A percentile compares a stretch with the other conserved stretches of the same genome.
Conservation (phyloP, 2,797 vertebrate genomes). For the Acanthornis magna region DNA sequence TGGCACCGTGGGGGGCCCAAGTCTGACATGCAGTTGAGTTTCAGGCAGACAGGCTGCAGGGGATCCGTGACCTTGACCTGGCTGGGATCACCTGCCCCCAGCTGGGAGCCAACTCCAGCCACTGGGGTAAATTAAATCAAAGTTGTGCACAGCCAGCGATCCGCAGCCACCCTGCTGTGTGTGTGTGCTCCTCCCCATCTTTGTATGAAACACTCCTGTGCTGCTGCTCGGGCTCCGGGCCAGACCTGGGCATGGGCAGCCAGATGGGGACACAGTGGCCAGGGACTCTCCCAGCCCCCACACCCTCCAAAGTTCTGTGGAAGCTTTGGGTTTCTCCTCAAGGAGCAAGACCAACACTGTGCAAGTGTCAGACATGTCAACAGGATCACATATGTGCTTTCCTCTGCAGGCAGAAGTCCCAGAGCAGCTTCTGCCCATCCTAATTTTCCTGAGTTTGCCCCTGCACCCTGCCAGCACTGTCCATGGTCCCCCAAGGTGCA, state of each 20-base stretch:
- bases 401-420: not conserved
- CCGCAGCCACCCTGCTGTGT: not conserved
- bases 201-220: not conserved
- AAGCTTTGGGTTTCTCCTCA: not conserved
- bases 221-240: rapidly evolving
- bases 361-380: not conserved
- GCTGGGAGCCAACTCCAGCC: not conserved
- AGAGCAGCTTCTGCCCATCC: not conserved
- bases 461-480: not conserved
- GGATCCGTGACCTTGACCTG: not conserved
- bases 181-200: not conserved
- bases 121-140: not conserved
- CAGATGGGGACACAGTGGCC: rapidly evolving
- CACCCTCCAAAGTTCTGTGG: rapidly evolving
- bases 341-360: not conserved
- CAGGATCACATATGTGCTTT: not conserved
- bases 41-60: not conserved
- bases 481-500: not conserved
- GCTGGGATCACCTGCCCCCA: rapidly evolving
- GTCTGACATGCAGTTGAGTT: rapidly evolving
- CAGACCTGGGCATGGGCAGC: not conserved
- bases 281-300: not conserved
- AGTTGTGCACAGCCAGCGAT: not conserved
- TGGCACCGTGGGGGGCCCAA: rapidly evolving
- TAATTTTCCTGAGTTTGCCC: not conserved